Percentiles rank a stretch among this genome's conserved stretches.
Conservation (phyloP, 2,888 invertebrate species). For the Masnerella sp. region DNA sequence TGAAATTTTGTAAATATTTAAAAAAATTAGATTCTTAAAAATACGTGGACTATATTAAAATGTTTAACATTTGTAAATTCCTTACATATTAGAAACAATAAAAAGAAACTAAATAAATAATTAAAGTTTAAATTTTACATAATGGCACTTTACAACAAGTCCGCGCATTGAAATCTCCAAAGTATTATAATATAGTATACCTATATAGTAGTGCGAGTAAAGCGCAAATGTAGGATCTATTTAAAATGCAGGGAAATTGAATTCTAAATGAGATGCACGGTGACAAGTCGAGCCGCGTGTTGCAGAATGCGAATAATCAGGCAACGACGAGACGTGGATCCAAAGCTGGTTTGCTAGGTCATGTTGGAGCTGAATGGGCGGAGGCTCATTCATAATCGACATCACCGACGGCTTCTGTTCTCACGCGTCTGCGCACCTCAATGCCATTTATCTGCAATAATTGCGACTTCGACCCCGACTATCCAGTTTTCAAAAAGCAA, state of each 20-base stretch:
- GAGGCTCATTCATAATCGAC: conserved; percentile 71
- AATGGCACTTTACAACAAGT: no score
- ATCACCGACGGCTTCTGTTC: conserved; percentile 43
- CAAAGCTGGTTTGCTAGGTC: conserved; percentile 67
- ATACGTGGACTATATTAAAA: no score
- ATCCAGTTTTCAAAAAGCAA: conserved; percentile 6
- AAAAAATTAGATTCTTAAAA: no score
- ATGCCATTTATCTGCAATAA: conserved; percentile 27
- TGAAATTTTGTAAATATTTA: no score
- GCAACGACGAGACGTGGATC: conserved; percentile 61
- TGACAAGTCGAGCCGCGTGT: conserved; percentile 41
- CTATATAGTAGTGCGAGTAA: no score
- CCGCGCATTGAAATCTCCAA: no score
- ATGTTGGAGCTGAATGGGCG: conserved; percentile 71
- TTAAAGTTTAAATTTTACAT: no score
- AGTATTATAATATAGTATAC: no score
- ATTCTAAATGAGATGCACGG: conserved; percentile 35
- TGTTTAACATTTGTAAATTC: no score
- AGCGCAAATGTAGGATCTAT: conserved; percentile 36
- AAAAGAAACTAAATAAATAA: no score
- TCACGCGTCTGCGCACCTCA: conserved; percentile 28
- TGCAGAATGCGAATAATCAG: conserved; percentile 66
- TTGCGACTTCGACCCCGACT: background rate
- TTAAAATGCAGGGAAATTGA: conserved; percentile 43
- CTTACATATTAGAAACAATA: no score